phyloP scores from a whole-genome alignment of 2,888 invertebrate species.

The Mythimna loreyi region DNA sequence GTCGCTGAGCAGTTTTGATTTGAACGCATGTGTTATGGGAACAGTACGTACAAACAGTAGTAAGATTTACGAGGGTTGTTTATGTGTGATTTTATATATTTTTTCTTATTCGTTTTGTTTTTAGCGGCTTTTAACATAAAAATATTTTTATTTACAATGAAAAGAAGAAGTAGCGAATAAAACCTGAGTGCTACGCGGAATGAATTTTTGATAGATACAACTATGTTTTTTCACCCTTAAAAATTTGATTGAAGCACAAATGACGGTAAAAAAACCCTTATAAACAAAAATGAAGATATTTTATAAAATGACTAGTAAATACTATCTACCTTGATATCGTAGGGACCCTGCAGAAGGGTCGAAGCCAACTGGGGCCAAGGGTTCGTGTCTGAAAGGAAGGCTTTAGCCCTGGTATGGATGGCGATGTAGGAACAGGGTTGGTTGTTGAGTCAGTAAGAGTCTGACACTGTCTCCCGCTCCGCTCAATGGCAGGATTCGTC shows the following conservation, averaged over 20 bases:
- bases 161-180: neutral
- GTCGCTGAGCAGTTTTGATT: constrained; percentile 23
- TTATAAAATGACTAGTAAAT: neutral
- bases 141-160: neutral
- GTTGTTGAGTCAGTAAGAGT: too few relatives aligned
- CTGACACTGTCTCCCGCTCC: too few relatives aligned
- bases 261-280: neutral
- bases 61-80: neutral
- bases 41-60: constrained; percentile 10
- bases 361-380: too few relatives aligned
- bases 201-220: neutral
- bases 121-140: neutral
- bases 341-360: too few relatives aligned
- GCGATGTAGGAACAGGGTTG: too few relatives aligned
- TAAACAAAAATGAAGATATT: neutral
- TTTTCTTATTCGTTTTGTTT: neutral
- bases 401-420: too few relatives aligned
- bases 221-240: too few relatives aligned
- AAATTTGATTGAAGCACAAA: neutral
- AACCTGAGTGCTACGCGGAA: neutral
- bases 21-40: neutral
- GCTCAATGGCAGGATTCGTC: too few relatives aligned
- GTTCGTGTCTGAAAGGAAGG: too few relatives aligned
- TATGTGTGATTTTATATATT: neutral
- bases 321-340: too few relatives aligned